phyloP scores from a whole-genome alignment of 2,797 vertebrate species.

The Gadopsis bispinosus region DNA sequence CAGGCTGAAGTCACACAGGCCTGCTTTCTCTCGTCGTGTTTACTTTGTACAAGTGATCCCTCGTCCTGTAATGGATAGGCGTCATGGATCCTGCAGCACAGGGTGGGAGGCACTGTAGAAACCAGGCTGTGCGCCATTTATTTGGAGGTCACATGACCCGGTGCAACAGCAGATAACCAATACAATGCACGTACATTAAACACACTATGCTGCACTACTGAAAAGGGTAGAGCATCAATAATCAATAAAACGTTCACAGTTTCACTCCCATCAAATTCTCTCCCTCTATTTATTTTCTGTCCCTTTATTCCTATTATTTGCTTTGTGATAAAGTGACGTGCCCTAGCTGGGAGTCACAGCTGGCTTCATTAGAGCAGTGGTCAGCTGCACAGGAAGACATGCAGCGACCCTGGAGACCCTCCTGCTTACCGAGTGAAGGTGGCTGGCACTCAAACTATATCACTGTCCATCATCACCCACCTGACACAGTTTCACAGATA shows the following conservation, averaged over 20 bases:
- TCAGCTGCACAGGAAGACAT: slow-evolving; percentile 18
- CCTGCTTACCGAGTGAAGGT: slow-evolving; percentile 28
- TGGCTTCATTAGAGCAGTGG: slow-evolving; percentile 33
- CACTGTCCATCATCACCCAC: slow-evolving; percentile 22
- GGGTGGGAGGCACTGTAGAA: slow-evolving; percentile 37
- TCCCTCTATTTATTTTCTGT: background rate
- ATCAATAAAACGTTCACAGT: background rate
- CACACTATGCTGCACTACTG: background rate
- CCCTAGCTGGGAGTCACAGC: background rate
- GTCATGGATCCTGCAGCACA: slow-evolving; percentile 60
- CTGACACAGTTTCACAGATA: slow-evolving; percentile 16
- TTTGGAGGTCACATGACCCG: slow-evolving; percentile 37
- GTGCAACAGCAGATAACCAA: slow-evolving; percentile 23
- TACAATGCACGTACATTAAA: background rate
- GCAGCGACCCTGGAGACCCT: slow-evolving; percentile 48
- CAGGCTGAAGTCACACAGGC: slow-evolving; percentile 56
- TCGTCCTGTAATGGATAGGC: slow-evolving; percentile 71
- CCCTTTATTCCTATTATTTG: background rate
- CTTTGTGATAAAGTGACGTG: background rate
- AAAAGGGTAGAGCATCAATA: background rate
- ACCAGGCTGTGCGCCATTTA: slow-evolving; percentile 48
- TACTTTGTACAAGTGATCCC: slow-evolving; percentile 64
- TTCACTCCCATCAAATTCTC: slow-evolving; percentile 4
- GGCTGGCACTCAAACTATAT: background rate
- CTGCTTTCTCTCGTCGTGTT: slow-evolving; percentile 56